Percentiles rank a stretch among this genome's conserved stretches.
Conservation (phyloP, 92 coral and sea anemone genomes). For the Umimayanthus chanpuru region DNA sequence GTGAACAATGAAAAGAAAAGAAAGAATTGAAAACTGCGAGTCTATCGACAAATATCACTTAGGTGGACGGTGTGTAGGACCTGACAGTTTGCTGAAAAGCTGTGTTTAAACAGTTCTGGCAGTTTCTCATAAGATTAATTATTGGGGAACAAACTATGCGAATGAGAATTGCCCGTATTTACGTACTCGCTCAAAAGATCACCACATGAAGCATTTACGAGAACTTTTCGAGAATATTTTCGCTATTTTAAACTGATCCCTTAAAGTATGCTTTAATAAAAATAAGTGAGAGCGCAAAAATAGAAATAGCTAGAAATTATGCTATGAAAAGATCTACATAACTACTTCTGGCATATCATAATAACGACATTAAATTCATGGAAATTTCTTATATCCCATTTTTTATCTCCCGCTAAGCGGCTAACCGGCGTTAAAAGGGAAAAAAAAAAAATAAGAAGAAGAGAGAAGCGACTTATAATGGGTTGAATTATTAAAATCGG, state of each 20-base stretch:
- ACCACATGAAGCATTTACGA: background rate
- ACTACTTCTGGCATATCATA: background rate
- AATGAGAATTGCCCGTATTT: background rate
- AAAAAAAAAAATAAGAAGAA: too few species aligned
- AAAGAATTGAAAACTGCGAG: background rate
- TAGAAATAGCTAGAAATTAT: too few species aligned
- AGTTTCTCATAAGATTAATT: background rate
- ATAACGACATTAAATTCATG: too few species aligned
- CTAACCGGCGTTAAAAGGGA: background rate
- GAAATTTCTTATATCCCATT: background rate
- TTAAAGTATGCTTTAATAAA: too few species aligned
- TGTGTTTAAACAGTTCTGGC: constrained; percentile 20
- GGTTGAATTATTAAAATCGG: background rate
- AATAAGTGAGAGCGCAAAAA: background rate
- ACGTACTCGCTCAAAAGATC: background rate
- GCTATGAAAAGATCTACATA: background rate
- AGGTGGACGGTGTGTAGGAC: background rate
- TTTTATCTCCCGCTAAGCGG: background rate
- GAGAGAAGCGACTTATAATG: too few species aligned
- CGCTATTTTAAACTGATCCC: background rate
- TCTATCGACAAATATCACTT: background rate
- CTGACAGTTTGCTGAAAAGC: constrained; percentile 16
- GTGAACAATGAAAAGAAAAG: background rate
- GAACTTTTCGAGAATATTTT: background rate
- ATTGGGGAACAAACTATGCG: background rate